phyloP scores from a whole-genome alignment of 2,797 vertebrate genomes.

The Muraenolepis orangiensis region DNA sequence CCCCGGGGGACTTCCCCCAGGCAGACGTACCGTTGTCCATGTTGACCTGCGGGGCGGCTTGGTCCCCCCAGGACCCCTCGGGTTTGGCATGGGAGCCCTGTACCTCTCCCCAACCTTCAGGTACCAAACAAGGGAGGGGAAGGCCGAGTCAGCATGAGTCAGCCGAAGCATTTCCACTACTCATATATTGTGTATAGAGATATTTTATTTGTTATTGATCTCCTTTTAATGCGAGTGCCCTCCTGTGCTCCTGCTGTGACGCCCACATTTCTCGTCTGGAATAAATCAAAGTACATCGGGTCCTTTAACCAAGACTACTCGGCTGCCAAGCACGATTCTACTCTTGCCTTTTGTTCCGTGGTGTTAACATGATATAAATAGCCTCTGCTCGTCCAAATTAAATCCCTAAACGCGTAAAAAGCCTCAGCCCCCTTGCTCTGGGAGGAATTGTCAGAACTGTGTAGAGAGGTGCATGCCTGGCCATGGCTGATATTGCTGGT shows the following conservation, averaged over 20 bases:
- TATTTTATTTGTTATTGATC: background rate
- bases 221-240: background rate
- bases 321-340: background rate
- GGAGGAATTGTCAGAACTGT: background rate
- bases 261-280: background rate
- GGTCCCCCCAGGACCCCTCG: constrained; percentile 82
- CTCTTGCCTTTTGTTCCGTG: background rate
- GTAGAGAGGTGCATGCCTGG: background rate
- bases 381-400: background rate
- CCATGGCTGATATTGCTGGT: background rate
- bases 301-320: background rate
- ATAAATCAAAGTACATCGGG: background rate
- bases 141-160: too few species aligned
- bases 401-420: background rate
- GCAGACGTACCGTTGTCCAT: constrained; percentile 94
- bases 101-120: constrained; percentile 87
- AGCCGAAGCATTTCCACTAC: too few species aligned
- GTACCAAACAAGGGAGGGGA: constrained; percentile 26
- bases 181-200: too few species aligned
- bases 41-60: constrained; percentile 77
- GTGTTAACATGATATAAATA: background rate
- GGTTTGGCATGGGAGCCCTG: constrained; percentile 69
- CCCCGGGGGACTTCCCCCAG: constrained; percentile 86
- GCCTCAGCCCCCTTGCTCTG: background rate
- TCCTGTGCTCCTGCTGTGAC: background rate